phyloP scores from a whole-genome alignment of 2,797 vertebrate species.

The Cossypha heuglini region DNA sequence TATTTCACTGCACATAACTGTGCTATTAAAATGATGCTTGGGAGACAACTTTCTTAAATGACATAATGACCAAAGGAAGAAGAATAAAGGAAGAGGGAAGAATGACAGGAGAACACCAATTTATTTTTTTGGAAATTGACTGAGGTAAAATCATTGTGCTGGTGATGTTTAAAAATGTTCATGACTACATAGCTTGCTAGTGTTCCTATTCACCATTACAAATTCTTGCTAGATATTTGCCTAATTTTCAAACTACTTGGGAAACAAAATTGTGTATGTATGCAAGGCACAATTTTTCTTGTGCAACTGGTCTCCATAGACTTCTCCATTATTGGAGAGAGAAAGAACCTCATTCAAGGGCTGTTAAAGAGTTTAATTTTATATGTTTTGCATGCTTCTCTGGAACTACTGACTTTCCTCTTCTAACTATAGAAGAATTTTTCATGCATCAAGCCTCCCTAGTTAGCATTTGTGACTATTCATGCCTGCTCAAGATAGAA shows the following conservation, averaged over 20 bases:
- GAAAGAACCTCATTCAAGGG: not conserved
- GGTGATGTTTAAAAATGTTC: not conserved
- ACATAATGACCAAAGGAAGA: not conserved
- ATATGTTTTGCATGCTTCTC: not conserved
- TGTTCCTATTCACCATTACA: not conserved
- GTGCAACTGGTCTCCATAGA: not conserved
- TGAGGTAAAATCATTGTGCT: not conserved
- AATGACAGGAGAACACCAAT: not conserved
- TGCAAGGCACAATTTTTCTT: not conserved
- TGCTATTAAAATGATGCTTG: not conserved
- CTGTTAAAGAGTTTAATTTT: not conserved
- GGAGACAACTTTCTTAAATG: not conserved
- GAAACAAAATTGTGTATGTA: not conserved
- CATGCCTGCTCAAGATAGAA: not conserved
- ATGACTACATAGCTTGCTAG: not conserved
- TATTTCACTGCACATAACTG: not conserved
- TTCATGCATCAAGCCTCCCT: not conserved
- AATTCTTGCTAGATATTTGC: not conserved
- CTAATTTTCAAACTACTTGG: not conserved
- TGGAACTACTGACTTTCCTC: not conserved
- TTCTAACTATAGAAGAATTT: not conserved
- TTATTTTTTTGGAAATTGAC: not conserved
- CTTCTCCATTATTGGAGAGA: not conserved
- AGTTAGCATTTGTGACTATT: not conserved
- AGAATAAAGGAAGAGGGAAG: not conserved